Evolutionary conservation across 1,140 invertebrate species (phyloP).

Genomic region (Trachymyrmex cornetzi): DNA sequence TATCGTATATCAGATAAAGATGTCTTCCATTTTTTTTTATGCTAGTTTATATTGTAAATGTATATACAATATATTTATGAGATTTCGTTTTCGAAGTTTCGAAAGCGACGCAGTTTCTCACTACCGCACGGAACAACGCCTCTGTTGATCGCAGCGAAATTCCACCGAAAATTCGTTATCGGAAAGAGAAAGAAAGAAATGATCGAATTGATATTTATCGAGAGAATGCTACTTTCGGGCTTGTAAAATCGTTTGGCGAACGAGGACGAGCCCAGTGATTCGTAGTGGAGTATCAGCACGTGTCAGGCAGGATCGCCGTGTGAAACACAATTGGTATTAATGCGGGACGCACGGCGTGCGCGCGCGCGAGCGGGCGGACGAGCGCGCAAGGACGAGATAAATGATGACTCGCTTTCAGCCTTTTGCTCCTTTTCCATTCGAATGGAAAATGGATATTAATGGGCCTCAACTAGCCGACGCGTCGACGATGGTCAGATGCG

Average conservation of each 20-base stretch:
- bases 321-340: conserved; percentile 83
- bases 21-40: conserved; percentile 15
- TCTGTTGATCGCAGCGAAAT: background rate
- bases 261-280: conserved; percentile 34
- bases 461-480: conserved; percentile 70
- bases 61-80: conserved; percentile 50
- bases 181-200: background rate
- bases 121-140: no score
- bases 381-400: conserved; percentile 79
- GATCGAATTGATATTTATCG: conserved; percentile 18
- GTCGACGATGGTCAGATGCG: conserved; percentile 55
- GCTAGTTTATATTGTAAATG: background rate
- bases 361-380: background rate
- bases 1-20: conserved; percentile 53
- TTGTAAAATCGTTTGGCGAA: conserved; percentile 19
- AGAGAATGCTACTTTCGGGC: conserved; percentile 5
- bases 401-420: conserved; percentile 78
- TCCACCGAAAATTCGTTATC: background rate
- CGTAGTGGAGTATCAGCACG: conserved; percentile 50
- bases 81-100: conserved; percentile 43
- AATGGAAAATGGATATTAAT: conserved; percentile 84
- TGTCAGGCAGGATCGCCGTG: conserved; percentile 61
- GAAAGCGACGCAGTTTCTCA: background rate
- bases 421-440: conserved; percentile 79
- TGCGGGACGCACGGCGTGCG: conserved; percentile 68